These are phyloP conservation scores for Hydrophis major DNA, from an alignment of 2,797 vertebrate species.

Conservation along the genomic window DNA sequence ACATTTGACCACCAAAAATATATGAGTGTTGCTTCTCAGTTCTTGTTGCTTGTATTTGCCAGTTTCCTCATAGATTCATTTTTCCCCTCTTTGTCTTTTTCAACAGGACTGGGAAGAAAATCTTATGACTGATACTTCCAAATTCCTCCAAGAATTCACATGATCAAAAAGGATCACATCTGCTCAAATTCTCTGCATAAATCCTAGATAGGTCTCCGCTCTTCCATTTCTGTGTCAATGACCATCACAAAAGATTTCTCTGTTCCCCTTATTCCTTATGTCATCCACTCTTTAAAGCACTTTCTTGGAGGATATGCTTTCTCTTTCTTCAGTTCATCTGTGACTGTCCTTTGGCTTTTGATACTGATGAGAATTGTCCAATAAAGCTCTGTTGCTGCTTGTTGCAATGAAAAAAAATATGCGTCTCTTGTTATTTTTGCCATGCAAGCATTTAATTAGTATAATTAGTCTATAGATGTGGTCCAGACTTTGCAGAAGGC, in stretches of 20 bases:
- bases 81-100: neutral
- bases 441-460: neutral
- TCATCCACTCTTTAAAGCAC: neutral
- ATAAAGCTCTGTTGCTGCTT: constrained; percentile 34
- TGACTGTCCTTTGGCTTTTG: neutral
- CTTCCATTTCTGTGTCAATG: neutral
- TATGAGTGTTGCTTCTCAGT: neutral
- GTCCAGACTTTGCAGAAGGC: neutral
- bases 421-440: neutral
- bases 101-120: constrained; percentile 15
- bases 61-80: neutral
- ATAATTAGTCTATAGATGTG: neutral
- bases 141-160: neutral
- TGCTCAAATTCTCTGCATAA: neutral
- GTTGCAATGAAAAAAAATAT: constrained; percentile 11
- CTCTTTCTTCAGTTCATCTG: neutral
- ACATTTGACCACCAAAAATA: neutral
- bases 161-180: neutral
- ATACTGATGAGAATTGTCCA: neutral
- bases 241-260: neutral
- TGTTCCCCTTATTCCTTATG: neutral
- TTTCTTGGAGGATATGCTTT: neutral
- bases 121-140: neutral
- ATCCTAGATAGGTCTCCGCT: neutral
- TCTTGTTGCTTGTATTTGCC: neutral